phyloP scores from a whole-genome alignment of 2,113 vertebrate genomes.

The Caranx melampygus region DNA sequence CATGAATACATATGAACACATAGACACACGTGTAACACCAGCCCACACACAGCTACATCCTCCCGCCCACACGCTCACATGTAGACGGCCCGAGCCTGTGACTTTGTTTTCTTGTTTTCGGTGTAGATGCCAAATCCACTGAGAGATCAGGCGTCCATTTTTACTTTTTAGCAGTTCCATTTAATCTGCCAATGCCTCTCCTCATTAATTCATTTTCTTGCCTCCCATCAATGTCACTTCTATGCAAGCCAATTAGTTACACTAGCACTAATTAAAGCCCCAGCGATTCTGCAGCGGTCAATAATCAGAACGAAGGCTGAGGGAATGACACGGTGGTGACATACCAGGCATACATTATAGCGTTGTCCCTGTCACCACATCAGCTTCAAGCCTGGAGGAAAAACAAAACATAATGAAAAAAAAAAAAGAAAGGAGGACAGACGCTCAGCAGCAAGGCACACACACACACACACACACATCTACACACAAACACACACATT shows the following conservation, averaged over 20 bases:
- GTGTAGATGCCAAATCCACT: constrained; percentile 40
- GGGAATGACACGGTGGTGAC: constrained; percentile 48
- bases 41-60: constrained; percentile 22
- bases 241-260: constrained; percentile 75
- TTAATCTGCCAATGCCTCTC: constrained; percentile 56
- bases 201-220: constrained; percentile 71
- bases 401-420: neutral
- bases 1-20: neutral
- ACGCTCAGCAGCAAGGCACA: neutral
- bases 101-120: constrained; percentile 15
- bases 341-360: constrained; percentile 44
- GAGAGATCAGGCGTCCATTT: constrained; percentile 31
- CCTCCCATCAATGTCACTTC: constrained; percentile 75
- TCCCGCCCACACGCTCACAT: constrained; percentile 30
- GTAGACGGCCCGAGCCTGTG: constrained; percentile 2
- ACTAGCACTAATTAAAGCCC: constrained; percentile 77
- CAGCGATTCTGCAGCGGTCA: constrained; percentile 73
- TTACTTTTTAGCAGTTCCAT: constrained; percentile 49
- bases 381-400: neutral
- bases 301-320: constrained; percentile 67
- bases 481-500: no score
- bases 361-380: constrained; percentile 20
- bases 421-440: neutral
- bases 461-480: no score
- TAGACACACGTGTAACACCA: constrained; percentile 7